Conservation (phyloP, 2,888 invertebrate genomes). For the Bimastos eiseni region DNA sequence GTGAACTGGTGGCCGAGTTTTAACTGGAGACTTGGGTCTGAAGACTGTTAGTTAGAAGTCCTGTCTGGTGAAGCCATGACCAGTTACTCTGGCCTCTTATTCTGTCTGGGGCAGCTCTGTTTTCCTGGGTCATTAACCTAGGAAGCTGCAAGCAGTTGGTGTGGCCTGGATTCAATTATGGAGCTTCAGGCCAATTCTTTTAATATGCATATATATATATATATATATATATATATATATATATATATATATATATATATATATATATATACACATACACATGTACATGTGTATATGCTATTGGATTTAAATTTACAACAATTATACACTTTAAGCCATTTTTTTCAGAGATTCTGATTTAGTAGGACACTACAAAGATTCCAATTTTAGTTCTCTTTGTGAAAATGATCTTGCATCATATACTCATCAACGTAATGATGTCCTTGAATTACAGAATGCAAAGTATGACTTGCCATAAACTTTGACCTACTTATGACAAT, state of each 20-base stretch:
- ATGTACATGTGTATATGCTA: neutral
- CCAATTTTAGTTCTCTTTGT: neutral
- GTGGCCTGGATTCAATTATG: neutral
- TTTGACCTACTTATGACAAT: neutral
- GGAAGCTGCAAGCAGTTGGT: neutral
- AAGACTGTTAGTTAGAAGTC: neutral
- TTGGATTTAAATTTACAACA: neutral
- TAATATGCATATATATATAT: neutral
- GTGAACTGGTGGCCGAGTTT: neutral
- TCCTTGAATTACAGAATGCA: neutral
- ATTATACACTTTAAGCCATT: neutral
- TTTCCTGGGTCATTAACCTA: neutral
- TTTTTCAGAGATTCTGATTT: neutral
- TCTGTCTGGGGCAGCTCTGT: slow-evolving; percentile 3
- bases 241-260: neutral
- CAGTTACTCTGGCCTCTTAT: neutral
- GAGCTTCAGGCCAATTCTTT: neutral
- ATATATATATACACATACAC: neutral
- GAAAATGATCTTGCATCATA: neutral
- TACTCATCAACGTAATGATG: neutral
- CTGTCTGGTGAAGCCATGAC: neutral
- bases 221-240: neutral
- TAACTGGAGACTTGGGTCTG: neutral
- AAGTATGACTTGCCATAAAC: neutral
- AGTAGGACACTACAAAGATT: neutral